Conservation (phyloP, 2,797 vertebrate genomes). For the Siniperca undulata region DNA sequence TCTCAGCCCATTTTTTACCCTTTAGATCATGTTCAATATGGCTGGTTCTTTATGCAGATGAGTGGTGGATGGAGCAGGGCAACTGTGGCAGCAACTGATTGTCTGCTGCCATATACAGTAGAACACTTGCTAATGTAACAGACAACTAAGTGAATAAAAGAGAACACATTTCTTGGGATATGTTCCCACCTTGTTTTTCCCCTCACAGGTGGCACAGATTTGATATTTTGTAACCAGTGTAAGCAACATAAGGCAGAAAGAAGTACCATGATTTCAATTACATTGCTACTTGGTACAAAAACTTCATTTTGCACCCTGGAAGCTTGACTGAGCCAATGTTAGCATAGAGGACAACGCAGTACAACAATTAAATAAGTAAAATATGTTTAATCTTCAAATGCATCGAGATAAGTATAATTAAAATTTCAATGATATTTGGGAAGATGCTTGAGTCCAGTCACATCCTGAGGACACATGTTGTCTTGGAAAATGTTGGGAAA, state of each 20-base stretch:
- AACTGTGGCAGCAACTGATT: constrained; percentile 17
- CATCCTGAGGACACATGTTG: background rate
- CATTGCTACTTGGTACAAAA: background rate
- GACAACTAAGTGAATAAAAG: constrained; percentile 11
- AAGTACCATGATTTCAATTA: background rate
- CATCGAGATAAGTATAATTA: constrained; percentile 6
- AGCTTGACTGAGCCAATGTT: background rate
- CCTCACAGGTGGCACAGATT: constrained; percentile 14
- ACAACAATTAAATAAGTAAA: background rate
- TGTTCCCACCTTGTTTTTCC: background rate
- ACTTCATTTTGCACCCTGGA: background rate
- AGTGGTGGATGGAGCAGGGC: constrained; percentile 24
- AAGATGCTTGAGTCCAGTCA: background rate
- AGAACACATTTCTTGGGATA: background rate
- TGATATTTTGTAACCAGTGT: constrained; percentile 26
- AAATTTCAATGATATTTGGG: constrained; percentile 1
- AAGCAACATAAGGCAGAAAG: background rate
- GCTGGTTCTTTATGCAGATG: constrained; percentile 69
- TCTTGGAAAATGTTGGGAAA: background rate
- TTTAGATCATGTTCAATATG: constrained; percentile 75
- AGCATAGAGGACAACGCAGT: background rate
- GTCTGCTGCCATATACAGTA: constrained; percentile 23
- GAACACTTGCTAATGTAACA: constrained; percentile 5
- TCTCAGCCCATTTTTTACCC: constrained; percentile 79
- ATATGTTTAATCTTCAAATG: constrained; percentile 10